These are phyloP conservation scores for Drosophila cognata DNA, from an alignment of 2,888 invertebrate genomes.

Conservation along the genomic window DNA sequence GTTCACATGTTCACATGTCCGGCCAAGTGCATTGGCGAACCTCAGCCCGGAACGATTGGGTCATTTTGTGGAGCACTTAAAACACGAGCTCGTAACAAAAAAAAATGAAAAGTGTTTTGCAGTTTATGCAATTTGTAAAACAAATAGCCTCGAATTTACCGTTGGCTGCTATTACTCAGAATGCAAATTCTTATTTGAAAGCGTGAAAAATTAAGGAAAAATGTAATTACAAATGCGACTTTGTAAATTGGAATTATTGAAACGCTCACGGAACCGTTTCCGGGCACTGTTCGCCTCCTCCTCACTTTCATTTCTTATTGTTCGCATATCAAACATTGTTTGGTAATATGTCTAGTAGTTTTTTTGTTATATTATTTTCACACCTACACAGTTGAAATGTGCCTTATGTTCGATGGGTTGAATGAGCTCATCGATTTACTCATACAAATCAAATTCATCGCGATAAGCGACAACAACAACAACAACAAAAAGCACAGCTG, in stretches of 20 bases:
- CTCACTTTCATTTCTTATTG: slow-evolving; percentile 20
- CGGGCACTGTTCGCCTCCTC: not conserved
- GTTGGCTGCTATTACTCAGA: not conserved
- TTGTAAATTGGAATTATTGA: slow-evolving; percentile 17
- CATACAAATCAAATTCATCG: slow-evolving; percentile 30
- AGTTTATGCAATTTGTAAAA: slow-evolving; percentile 28
- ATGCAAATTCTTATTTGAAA: slow-evolving; percentile 31
- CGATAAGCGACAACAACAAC: slow-evolving; percentile 1
- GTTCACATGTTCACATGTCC: not conserved
- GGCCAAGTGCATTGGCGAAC: slow-evolving; percentile 7
- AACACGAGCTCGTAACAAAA: slow-evolving; percentile 40
- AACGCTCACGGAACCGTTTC: slow-evolving; percentile 13
- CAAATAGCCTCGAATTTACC: not conserved
- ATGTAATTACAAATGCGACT: slow-evolving; percentile 30
- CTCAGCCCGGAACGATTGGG: slow-evolving; percentile 26
- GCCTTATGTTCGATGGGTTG: slow-evolving; percentile 24
- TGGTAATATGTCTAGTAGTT: not conserved
- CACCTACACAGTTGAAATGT: slow-evolving; percentile 27
- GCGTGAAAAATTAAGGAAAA: slow-evolving; percentile 10
- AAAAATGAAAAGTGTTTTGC: slow-evolving; percentile 2
- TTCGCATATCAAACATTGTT: slow-evolving; percentile 15
- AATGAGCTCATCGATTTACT: slow-evolving; percentile 55
- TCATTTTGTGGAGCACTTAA: slow-evolving; percentile 49
- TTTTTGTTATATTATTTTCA: slow-evolving; percentile 12
- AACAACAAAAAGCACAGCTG: not conserved